Conservation (phyloP, 2,113 vertebrate species). For the Pituophis catenifer region DNA sequence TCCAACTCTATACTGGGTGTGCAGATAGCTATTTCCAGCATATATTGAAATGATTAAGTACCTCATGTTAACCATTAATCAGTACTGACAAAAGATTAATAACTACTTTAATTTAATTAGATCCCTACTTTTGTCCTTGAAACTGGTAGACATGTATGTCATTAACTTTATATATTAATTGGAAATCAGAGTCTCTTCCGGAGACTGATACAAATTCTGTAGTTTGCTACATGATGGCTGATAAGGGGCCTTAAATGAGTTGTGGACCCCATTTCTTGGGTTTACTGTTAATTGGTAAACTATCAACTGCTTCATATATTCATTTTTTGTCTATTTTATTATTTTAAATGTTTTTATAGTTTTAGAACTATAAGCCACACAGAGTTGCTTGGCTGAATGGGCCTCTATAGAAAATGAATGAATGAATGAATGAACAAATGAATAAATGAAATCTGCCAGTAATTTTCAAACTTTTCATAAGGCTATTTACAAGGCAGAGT, state of each 20-base stretch:
- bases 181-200: slow-evolving; percentile 45
- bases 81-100: slow-evolving; percentile 64
- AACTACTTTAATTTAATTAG: slow-evolving; percentile 67
- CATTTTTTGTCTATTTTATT: background rate
- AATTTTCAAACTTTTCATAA: background rate
- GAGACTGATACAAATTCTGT: rapidly evolving
- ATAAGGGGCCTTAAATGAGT: background rate
- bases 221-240: background rate
- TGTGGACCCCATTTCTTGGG: background rate
- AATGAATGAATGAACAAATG: too few species aligned
- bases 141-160: slow-evolving; percentile 43
- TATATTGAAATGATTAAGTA: slow-evolving; percentile 45
- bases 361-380: background rate
- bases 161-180: slow-evolving; percentile 55
- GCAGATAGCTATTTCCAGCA: slow-evolving; percentile 45
- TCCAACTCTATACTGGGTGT: slow-evolving; percentile 7
- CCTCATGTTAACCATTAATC: slow-evolving; percentile 64
- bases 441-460: background rate
- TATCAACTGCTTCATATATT: background rate
- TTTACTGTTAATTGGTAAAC: background rate
- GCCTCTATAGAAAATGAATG: background rate
- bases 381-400: background rate
- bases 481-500: background rate
- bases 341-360: background rate
- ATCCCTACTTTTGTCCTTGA: slow-evolving; percentile 47